These are phyloP conservation scores for Drosophila willistoni DNA, from an alignment of 1,140 invertebrate genomes.

Conservation along the genomic window DNA sequence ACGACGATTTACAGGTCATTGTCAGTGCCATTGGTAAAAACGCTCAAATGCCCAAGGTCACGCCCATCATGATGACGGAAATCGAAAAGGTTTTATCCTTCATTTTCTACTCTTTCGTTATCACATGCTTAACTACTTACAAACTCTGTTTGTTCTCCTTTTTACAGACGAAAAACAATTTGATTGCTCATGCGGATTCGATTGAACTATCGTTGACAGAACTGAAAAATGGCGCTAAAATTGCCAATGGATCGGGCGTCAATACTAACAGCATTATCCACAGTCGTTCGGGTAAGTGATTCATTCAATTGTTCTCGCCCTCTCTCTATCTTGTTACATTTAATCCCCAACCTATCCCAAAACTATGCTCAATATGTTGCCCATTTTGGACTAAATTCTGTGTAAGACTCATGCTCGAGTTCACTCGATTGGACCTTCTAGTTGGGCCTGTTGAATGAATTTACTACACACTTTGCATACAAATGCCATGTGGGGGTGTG, in stretches of 20 bases:
- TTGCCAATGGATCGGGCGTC: slow-evolving; percentile 59
- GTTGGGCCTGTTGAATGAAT: slow-evolving; percentile 16
- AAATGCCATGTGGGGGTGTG: not conserved
- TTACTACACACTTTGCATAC: slow-evolving; percentile 13
- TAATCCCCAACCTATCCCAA: slow-evolving; percentile 7
- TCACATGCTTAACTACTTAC: slow-evolving; percentile 13
- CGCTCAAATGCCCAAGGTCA: slow-evolving; percentile 77
- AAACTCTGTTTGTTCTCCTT: slow-evolving; percentile 2
- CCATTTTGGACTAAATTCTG: slow-evolving; percentile 37
- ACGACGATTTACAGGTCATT: slow-evolving; percentile 82
- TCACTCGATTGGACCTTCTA: slow-evolving; percentile 30
- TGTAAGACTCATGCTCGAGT: slow-evolving; percentile 44
- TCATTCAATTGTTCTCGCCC: slow-evolving; percentile 17
- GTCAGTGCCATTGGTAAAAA: slow-evolving; percentile 79
- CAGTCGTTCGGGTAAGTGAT: slow-evolving; percentile 67
- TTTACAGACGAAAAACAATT: slow-evolving; percentile 80
- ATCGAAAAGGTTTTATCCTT: slow-evolving; percentile 73
- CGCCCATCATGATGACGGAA: slow-evolving; percentile 78
- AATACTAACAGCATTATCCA: slow-evolving; percentile 21
- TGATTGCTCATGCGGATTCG: slow-evolving; percentile 76
- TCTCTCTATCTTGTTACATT: slow-evolving; percentile 31
- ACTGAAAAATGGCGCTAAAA: slow-evolving; percentile 64
- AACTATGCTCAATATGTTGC: not conserved
- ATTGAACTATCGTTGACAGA: slow-evolving; percentile 77
- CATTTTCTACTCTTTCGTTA: not conserved